Evolutionary conservation across 2,797 vertebrate species (phyloP).

Genomic region (Anas bahamensis): DNA sequence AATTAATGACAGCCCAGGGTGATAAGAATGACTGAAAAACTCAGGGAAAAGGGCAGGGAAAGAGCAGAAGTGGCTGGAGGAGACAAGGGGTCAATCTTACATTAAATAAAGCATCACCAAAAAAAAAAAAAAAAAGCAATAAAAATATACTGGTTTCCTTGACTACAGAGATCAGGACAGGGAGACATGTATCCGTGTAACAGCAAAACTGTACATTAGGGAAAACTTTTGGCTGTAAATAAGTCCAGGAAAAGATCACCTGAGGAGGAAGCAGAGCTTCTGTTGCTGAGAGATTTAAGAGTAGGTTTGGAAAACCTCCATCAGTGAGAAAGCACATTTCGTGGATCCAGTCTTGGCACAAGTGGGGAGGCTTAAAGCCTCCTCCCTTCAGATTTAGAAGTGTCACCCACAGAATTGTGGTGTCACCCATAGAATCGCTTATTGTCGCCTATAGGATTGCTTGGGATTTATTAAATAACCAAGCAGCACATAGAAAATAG

Average conservation of each 20-base stretch:
- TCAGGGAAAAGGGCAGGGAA: neutral
- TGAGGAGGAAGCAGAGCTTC: neutral
- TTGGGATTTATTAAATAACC: neutral
- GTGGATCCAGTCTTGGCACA: neutral
- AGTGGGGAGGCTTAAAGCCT: neutral
- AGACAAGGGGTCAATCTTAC: neutral
- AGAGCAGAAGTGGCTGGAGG: neutral
- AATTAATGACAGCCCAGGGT: neutral
- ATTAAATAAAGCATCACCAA: neutral
- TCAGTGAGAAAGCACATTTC: neutral
- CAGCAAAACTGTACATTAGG: neutral
- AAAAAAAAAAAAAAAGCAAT: fast-evolving
- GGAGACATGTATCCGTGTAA: neutral
- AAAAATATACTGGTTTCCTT: neutral
- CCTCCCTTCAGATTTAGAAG: neutral
- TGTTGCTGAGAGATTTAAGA: neutral
- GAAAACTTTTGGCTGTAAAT: neutral
- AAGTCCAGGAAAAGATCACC: neutral
- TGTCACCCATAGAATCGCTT: neutral
- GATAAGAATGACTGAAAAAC: neutral
- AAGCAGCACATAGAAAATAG: neutral
- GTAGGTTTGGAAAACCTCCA: neutral
- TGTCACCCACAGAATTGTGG: no score
- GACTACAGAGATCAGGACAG: neutral
- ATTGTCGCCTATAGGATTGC: no score